These are phyloP conservation scores for Athetis lepigone DNA, from an alignment of 2,888 invertebrate genomes.

Conservation along the genomic window DNA sequence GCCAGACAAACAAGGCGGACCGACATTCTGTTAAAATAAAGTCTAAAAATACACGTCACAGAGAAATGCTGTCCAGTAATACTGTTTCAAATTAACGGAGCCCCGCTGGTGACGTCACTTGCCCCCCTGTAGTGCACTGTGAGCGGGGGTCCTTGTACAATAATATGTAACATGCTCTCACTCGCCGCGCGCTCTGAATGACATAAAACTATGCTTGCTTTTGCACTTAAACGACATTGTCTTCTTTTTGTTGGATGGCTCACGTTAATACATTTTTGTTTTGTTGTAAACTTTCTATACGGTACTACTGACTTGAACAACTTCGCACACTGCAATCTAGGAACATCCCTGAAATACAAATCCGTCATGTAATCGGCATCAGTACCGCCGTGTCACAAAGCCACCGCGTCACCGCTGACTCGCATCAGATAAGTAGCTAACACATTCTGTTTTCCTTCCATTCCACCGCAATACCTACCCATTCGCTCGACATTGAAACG, in stretches of 20 bases:
- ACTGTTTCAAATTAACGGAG: not conserved
- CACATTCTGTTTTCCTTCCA: constrained; percentile 55
- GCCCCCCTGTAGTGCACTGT: not conserved
- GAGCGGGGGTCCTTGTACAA: not conserved
- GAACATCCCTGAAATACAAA: constrained; percentile 18
- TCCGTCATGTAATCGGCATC: constrained; percentile 16
- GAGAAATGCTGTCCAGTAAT: too few species aligned
- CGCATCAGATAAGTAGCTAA: constrained; percentile 37
- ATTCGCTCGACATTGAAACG: constrained; percentile 53
- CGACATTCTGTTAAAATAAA: constrained; percentile 1
- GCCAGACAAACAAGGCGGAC: not conserved
- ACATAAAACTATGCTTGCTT: too few species aligned
- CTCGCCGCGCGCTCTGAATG: not conserved
- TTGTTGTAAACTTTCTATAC: constrained; percentile 1
- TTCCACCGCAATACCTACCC: constrained; percentile 34
- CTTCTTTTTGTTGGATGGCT: too few species aligned
- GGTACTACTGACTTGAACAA: not conserved
- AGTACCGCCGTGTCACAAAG: constrained; percentile 7
- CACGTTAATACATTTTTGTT: too few species aligned
- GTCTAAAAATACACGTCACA: not conserved
- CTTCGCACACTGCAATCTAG: not conserved
- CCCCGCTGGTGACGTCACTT: not conserved
- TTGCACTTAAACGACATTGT: too few species aligned
- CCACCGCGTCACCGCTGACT: constrained; percentile 8
- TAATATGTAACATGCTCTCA: too few species aligned